Percentiles rank a stretch among this genome's conserved stretches.
Evolutionary conservation across 2,888 invertebrate genomes (phyloP).

Genomic region (Isotomurus palustris): DNA sequence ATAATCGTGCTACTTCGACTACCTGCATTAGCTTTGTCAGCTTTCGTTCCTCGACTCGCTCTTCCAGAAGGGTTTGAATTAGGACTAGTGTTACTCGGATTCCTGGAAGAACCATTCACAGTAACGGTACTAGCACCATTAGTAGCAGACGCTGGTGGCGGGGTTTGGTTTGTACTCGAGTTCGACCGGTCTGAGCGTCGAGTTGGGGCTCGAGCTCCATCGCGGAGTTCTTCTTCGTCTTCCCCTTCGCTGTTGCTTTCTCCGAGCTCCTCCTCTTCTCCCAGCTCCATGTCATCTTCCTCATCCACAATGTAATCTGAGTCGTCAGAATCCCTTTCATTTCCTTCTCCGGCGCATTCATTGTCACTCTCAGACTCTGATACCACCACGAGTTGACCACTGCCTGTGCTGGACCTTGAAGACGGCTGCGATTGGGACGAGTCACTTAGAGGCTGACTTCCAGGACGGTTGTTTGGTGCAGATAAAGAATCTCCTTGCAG

Average conservation of each 20-base stretch:
- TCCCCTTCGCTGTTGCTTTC: conserved; percentile 28
- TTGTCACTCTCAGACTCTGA: background rate
- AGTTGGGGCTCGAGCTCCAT: conserved; percentile 41
- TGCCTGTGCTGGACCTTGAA: no score
- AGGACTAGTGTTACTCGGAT: conserved; percentile 13
- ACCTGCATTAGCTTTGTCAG: conserved; percentile 9
- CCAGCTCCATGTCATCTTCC: conserved; percentile 41
- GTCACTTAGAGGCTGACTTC: background rate
- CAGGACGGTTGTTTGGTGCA: background rate
- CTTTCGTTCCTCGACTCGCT: conserved; percentile 13
- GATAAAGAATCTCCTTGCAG: background rate
- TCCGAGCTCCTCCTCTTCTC: conserved; percentile 37
- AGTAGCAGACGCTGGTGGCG: conserved; percentile 24
- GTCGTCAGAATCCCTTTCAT: conserved; percentile 27
- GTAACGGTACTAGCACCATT: conserved; percentile 14
- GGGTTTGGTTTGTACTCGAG: conserved; percentile 35
- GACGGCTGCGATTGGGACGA: background rate
- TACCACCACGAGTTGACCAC: background rate
- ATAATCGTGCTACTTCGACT: conserved; percentile 2
- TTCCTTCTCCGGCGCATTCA: background rate
- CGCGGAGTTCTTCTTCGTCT: conserved; percentile 30
- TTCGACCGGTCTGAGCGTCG: conserved; percentile 40
- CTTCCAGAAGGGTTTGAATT: conserved; percentile 11
- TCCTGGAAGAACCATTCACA: background rate
- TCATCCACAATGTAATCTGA: conserved; percentile 25